These are phyloP conservation scores for Akabosia matsudoensis DNA, from an alignment of 1,140 invertebrate genomes.

Conservation along the genomic window DNA sequence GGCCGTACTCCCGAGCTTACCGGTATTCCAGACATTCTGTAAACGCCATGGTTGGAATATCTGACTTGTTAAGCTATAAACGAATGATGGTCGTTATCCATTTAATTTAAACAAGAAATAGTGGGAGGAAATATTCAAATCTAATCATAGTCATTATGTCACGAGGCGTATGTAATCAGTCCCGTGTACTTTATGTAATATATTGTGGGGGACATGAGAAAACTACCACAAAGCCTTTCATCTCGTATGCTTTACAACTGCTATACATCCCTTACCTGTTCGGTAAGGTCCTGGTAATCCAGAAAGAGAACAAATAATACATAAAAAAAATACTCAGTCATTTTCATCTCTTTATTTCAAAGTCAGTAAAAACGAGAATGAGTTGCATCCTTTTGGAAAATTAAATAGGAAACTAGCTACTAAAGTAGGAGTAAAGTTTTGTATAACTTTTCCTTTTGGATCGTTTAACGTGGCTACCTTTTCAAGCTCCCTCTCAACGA, in stretches of 20 bases:
- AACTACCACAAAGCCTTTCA: neutral
- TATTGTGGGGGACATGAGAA: too few relatives aligned
- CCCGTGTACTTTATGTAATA: neutral
- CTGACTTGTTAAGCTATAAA: neutral
- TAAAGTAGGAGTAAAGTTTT: neutral
- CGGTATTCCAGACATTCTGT: neutral
- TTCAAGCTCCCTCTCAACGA: too few relatives aligned
- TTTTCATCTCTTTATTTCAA: neutral
- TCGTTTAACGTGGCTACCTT: too few relatives aligned
- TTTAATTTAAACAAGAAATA: slow-evolving; percentile 8
- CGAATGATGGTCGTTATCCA: neutral
- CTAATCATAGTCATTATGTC: slow-evolving; percentile 20
- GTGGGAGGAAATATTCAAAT: slow-evolving; percentile 23
- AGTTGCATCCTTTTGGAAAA: neutral
- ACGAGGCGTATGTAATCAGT: neutral
- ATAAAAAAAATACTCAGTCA: neutral
- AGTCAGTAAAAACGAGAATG: neutral
- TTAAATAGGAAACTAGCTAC: neutral
- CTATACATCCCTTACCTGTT: neutral
- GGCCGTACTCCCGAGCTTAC: too few relatives aligned
- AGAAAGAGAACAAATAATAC: too few relatives aligned
- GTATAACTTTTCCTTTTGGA: too few relatives aligned
- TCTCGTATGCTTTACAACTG: neutral
- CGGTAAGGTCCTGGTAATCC: too few relatives aligned
- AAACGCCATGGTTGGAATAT: neutral